phyloP scores from a whole-genome alignment of 2,113 vertebrate genomes.

The Phylloscopus trochiloides region DNA sequence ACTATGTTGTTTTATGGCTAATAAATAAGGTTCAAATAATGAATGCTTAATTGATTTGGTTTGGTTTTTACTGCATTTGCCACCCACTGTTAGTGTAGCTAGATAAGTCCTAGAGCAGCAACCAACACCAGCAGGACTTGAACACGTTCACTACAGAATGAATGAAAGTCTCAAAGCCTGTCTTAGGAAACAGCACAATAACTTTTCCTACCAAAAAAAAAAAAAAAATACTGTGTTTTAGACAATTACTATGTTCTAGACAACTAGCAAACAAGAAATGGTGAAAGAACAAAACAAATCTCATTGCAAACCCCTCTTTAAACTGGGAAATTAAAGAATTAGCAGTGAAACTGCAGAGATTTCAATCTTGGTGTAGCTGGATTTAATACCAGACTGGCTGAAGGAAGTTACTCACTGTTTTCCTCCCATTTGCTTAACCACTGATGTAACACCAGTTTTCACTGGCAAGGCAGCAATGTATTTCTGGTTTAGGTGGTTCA shows the following conservation, averaged over 20 bases:
- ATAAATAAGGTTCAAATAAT: slow-evolving; percentile 53
- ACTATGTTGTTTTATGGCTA: slow-evolving; percentile 31
- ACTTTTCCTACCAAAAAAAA: background rate
- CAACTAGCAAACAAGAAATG: background rate
- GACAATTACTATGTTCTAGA: background rate
- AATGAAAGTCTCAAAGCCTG: background rate
- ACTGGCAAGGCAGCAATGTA: background rate
- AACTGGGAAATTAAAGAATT: background rate
- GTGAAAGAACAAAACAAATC: background rate
- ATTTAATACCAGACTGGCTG: background rate
- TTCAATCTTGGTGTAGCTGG: background rate
- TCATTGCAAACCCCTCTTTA: background rate
- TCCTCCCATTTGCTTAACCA: background rate
- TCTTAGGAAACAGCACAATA: background rate
- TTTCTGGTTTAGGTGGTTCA: slow-evolving; percentile 20
- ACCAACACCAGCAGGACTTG: background rate
- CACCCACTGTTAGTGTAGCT: slow-evolving; percentile 27
- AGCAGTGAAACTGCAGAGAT: background rate
- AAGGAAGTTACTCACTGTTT: background rate
- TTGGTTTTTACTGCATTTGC: slow-evolving; percentile 36
- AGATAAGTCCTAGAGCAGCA: slow-evolving; percentile 49
- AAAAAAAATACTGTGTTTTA: background rate
- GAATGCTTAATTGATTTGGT: slow-evolving; percentile 33
- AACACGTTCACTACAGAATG: background rate
- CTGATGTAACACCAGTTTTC: background rate